Base-by-base conservation (phyloP, 1,140 invertebrate genomes). In the Drosophila cardini region DNA sequence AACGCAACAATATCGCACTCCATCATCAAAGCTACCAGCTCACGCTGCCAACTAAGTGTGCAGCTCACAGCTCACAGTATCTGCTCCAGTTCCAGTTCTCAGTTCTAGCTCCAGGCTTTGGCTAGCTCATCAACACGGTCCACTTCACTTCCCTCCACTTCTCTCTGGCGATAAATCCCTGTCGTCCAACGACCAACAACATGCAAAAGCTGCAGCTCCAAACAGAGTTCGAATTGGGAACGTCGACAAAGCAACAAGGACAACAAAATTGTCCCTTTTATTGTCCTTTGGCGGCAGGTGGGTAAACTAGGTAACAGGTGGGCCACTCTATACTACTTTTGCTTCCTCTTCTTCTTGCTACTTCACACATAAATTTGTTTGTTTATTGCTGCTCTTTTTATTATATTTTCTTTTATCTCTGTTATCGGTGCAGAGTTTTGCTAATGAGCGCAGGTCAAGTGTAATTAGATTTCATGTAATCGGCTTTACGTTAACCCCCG, bases 1-100 rank as follows among this genome's bases (percentile, higher is more conserved):
- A 91, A 85, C 83, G 83, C 87, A 91, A 91, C 90, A 91, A 91
- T 91, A 82, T 80, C 77, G 90, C 86, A 80, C 85, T 90, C 73
- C 81, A 90, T 90, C 89, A 90, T 90, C 76, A 76, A 82, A 76
- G 78, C 89, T 79, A 42, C 26, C 43, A 34, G 15, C 32, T 58
- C 21, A n/a, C n/a, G n/a, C n/a, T n/a, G n/a, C n/a, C 48, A 46
- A 62, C 61, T 34, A 26, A 6, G 11, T 8, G 32, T 53, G 7
- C 10, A 34, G 26, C 48, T 40, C n/a, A n/a, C n/a, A n/a, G n/a
- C n/a, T n/a, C n/a, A n/a, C n/a, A n/a, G 38, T 8, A 32, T 18
- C 46, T 10, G 16, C n/a, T 9, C 38, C 18, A n/a, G n/a, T n/a
- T n/a, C n/a, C 55, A 34, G 68, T 55, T n/a, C 16, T 6, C 21